These are phyloP conservation scores for Xanthia icteritia DNA, from an alignment of 2,888 invertebrate species.

Conservation along the genomic window DNA sequence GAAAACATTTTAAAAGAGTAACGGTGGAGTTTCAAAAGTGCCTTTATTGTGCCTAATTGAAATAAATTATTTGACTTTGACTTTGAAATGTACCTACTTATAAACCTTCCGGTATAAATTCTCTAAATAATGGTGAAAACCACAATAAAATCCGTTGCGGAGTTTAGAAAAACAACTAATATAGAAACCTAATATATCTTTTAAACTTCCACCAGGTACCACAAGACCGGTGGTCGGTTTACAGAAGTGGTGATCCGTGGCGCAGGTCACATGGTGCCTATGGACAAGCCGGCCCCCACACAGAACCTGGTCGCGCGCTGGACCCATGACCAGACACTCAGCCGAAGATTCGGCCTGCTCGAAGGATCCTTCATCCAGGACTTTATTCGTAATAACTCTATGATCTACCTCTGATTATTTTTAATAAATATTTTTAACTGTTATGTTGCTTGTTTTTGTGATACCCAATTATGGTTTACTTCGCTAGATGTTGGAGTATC, in stretches of 20 bases:
- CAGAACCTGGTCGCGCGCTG: constrained; percentile 90
- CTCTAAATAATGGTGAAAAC: too few species aligned
- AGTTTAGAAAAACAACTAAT: too few species aligned
- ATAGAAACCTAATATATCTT: not conserved
- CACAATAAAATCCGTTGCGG: too few species aligned
- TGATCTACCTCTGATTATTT: constrained; percentile 57
- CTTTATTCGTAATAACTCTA: constrained; percentile 66
- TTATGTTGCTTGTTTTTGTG: not conserved
- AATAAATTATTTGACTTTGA: too few species aligned
- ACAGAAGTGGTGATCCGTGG: constrained; percentile 90
- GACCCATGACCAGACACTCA: constrained; percentile 77
- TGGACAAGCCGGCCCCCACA: constrained; percentile 90
- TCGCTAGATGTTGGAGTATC: not conserved
- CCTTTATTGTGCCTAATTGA: too few species aligned
- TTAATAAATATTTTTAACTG: constrained; percentile 14
- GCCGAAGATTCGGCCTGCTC: constrained; percentile 47
- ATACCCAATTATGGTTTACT: not conserved
- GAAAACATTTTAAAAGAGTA: too few species aligned
- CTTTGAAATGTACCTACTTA: too few species aligned
- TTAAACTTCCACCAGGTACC: constrained; percentile 81
- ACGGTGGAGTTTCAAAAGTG: too few species aligned
- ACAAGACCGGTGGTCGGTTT: constrained; percentile 88
- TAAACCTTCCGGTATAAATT: too few species aligned
- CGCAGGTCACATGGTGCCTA: constrained; percentile 92
- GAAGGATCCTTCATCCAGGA: constrained; percentile 60